Base-by-base conservation (phyloP, 2,888 invertebrate genomes). In the Acanthosoma haemorrhoidale region DNA sequence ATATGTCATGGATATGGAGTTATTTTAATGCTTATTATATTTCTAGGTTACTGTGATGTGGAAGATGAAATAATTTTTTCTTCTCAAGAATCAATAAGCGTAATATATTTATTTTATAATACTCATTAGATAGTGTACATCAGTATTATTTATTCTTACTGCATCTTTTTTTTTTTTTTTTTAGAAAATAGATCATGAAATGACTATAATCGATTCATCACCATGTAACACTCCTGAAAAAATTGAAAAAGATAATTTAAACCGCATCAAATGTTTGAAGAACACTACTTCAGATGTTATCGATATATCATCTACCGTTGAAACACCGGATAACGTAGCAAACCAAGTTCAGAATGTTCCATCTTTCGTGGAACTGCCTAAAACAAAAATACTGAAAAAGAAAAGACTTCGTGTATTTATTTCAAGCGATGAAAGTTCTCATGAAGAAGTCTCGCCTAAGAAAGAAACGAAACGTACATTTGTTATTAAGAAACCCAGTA, bases 121-220 rank as follows among this genome's bases (percentile, higher is more conserved):
- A 16, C 38, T 38, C 5, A 8, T 9, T 61, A 32, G 16, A 34
- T 34, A 36, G 18, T 61, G 34, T 61, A n/a, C n/a, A 8, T 61
- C 18, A 4, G 4, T 31, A 59, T 5, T 32, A 3, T 16, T 29
- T 2, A 9, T 32, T 32, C 2, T 29, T 31, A 13, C 2, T 13
- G 3, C 9, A 32, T 32, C 3, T n/a, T 58, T 58, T 13, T 58
- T 18, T 32, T 32, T 32, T 16, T 1, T 13, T 32, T 15, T 32
- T 16, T 32, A 59, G 59, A 59, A 34, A 32, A 16, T 15, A 4
- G 29, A 16, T 11, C 34, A 32, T n/a, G 34, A 59, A 31, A 32
- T 59, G 59, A 59, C 59, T 15, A 64, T 64, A 16, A 6, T 64
- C 41, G 64, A 64, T 31, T 64, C 64, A 15, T 64, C 64, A 29